Evolutionary conservation across 2,888 invertebrate species (phyloP), one percentile per base, ranked within the genome.

Genomic region (Idaea aversata): DNA sequence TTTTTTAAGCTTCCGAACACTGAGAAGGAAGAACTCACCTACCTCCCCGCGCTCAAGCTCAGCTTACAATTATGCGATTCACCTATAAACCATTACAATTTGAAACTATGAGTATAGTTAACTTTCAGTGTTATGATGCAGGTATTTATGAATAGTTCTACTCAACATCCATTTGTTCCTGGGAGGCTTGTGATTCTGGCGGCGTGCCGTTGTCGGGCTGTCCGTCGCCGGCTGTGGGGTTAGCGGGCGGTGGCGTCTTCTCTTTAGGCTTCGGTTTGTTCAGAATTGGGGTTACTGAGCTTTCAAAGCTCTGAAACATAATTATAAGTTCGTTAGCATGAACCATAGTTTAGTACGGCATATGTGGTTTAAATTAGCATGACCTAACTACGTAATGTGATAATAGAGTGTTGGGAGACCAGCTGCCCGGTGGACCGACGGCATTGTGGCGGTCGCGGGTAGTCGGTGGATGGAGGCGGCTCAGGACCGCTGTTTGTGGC

Each of bases 251-350:
- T 1, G 93, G 93, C 0, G 90, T 91, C 84, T 93, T 93, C 80
- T 93, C 93, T 88, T 98, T 98, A 6, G 99, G 98, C 87, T 98
- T 98, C 63, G 98, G 97, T 86, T 98, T 98, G 88, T 96, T 98
- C 72, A 99, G 90, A 72, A 99, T 96, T 5, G 98, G 96, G 80
- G 94, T 94, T 60, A 96, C 94, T 61, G 83, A 83, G 75, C 81
- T 91, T 78, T 94, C 93, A 76, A 94, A 93, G 77, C 94, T 96
- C 94, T 95, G 94, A 77, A 86, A 82, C 59, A 25, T 16, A 66
- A 61, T 62, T 47, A 47, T 57, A 36, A 57, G 34, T 59, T 13
- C 0, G 7, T 13, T 1, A 36, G 36, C 36, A 36, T 7, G 36
- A 1, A 36, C 36, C 10, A 36, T 36, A 10, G 5, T 36, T 3